A percentile compares a stretch with the other conserved stretches of the same genome.
phyloP scores from a whole-genome alignment of 1,140 invertebrate genomes.

The Aphaenogaster rudis region DNA sequence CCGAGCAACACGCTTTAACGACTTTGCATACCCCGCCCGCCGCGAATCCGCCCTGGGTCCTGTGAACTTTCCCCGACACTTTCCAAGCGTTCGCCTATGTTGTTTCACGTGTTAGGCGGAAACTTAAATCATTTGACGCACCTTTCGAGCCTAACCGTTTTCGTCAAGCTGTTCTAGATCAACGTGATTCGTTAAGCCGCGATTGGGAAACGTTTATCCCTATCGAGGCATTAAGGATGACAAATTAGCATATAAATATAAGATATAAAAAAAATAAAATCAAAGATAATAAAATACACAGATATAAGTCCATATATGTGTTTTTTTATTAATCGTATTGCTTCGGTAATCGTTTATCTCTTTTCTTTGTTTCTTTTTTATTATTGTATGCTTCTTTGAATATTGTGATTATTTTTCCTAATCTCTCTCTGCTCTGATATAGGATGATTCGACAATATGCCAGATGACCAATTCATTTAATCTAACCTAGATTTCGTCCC shows the following conservation, averaged over 20 bases:
- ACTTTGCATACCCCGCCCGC: conserved; percentile 17
- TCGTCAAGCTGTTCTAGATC: conserved; percentile 20
- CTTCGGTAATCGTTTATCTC: background rate
- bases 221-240: background rate
- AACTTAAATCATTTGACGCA: conserved; percentile 62
- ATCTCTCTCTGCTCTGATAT: background rate
- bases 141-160: conserved; percentile 13
- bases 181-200: background rate
- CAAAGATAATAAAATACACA: background rate
- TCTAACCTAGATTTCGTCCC: conserved; percentile 40
- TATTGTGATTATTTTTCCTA: background rate
- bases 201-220: background rate
- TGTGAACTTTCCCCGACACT: conserved; percentile 33
- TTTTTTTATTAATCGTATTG: background rate
- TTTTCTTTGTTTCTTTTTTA: background rate
- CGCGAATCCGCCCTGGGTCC: background rate
- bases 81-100: conserved; percentile 31
- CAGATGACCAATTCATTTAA: conserved; percentile 48
- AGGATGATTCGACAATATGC: background rate
- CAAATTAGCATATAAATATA: background rate
- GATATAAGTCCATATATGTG: background rate
- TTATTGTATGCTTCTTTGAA: background rate
- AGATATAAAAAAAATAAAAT: background rate
- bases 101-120: conserved; percentile 63
- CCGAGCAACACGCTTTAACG: conserved; percentile 23